Evolutionary conservation across 30 jellyfish, hydroid and myxozoan species (phyloP), one percentile per base, ranked within the genome.

Genomic region (Nemopilema nomurai): DNA sequence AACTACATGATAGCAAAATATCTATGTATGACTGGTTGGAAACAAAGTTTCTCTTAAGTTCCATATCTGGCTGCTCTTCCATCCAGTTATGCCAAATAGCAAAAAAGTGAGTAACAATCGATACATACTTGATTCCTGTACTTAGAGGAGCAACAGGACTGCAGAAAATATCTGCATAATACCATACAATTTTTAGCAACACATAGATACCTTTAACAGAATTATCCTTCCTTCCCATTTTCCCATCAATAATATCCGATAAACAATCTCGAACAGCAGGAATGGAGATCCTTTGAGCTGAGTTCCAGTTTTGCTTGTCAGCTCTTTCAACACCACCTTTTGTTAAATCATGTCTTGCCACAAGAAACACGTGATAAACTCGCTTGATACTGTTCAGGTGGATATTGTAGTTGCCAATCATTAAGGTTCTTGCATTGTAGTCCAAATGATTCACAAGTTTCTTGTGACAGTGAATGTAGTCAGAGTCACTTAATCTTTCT

Each of bases 381-480:
- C 0, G 53, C 16, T 29, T 25, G 79, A 69, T 69, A 30, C 22
- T 1, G 22, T 69, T 69, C 53, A 69, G 79, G 53, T 69, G 79
- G 70, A 69, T 9, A 1, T 7, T 25, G 0, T 26, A 4, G 20
- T 4, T 26, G 0, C 79, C 79, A 26, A 69, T 69, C 13, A 7
- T 26, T 4, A 69, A 0, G 4, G 28, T 29, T 18, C 79, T 1
- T 26, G 79, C 16, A 0, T 69, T 18, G 79, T 69, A 23, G 22
- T 19, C 79, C n/a, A 21, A 29, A 19, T 69, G 79, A 69, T 69
- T 69, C 22, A 1, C 9, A 0, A 69, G 70, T 16, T 69, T 69
- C 53, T 69, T 69, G 70, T 69, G 79, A 8, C 53, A 24, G 8
- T 69, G 79, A 4, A 69, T 69, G 79, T 69, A 69, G 79, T 69